phyloP scores from a whole-genome alignment of 1,140 invertebrate genomes.

The Pissodes strobi region DNA sequence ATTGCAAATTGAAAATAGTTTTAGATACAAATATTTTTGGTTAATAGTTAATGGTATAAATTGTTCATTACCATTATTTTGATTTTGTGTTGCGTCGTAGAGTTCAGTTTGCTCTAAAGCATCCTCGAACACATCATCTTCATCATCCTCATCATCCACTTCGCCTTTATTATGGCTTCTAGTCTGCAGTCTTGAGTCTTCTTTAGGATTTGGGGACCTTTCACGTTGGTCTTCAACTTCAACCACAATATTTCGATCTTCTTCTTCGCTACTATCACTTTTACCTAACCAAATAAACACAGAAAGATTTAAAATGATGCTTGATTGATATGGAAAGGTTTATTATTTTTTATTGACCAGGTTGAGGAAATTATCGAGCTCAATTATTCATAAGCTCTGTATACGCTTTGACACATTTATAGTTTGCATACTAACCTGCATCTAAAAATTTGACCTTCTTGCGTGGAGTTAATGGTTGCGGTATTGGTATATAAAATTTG shows the following conservation, averaged over 20 bases:
- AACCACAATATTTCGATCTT: neutral
- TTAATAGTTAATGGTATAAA: too few species aligned
- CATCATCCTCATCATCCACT: conserved; percentile 9
- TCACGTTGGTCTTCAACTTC: neutral
- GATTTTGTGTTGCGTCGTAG: neutral
- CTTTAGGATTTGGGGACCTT: neutral
- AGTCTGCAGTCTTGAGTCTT: neutral
- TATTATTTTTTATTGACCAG: too few species aligned
- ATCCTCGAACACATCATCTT: conserved; percentile 37
- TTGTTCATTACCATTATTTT: neutral
- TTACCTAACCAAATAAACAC: conserved; percentile 16
- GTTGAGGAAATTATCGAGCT: too few species aligned
- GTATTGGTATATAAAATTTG: conserved; percentile 69
- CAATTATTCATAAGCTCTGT: too few species aligned
- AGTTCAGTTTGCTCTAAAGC: conserved; percentile 20
- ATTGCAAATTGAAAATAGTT: too few species aligned
- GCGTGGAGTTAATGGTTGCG: conserved; percentile 51
- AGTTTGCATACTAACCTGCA: conserved; percentile 15
- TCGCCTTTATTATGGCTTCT: neutral
- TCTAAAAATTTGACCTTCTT: conserved; percentile 57
- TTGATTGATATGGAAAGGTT: too few species aligned
- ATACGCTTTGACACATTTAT: too few species aligned
- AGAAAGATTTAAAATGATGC: too few species aligned
- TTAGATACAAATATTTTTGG: too few species aligned
- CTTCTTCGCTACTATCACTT: conserved; percentile 22